Conservation (phyloP, 2,113 vertebrate genomes). For the Lasiurus cinereus region DNA sequence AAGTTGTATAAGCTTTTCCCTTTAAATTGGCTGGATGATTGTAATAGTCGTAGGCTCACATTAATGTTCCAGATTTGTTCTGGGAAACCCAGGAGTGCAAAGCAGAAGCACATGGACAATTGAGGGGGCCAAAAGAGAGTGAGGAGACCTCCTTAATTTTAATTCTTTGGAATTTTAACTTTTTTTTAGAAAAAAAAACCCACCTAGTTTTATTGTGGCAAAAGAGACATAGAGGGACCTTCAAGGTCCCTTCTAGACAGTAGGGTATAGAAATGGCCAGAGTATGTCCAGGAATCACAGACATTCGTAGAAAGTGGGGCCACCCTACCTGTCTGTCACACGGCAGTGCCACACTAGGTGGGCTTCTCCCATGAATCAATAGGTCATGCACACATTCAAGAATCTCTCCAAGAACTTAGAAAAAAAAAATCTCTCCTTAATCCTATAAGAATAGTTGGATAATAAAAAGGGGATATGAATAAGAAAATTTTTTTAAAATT, state of each 20-base stretch:
- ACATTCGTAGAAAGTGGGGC: neutral
- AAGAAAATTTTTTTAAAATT: neutral
- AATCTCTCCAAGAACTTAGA: constrained; percentile 16
- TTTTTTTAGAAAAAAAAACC: constrained; percentile 12
- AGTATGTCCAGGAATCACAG: constrained; percentile 34
- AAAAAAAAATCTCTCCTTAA: neutral
- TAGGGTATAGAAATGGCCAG: constrained; percentile 2
- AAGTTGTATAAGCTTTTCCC: constrained; percentile 54
- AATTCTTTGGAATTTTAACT: constrained; percentile 76
- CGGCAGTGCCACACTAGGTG: fast-evolving
- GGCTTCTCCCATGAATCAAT: neutral
- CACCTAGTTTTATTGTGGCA: constrained; percentile 30
- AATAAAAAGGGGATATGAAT: neutral
- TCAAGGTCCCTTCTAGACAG: neutral
- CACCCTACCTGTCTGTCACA: neutral
- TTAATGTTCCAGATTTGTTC: constrained; percentile 7
- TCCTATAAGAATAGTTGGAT: neutral
- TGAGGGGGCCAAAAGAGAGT: neutral
- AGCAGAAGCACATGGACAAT: neutral
- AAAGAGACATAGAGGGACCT: neutral
- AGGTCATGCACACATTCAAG: neutral
- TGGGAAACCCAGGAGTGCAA: neutral
- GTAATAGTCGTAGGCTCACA: neutral
- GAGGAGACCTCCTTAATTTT: constrained; percentile 73
- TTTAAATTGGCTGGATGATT: constrained; percentile 34